Evolutionary conservation across 2,113 vertebrate genomes (phyloP).

Genomic region (Rutilus rutilus): DNA sequence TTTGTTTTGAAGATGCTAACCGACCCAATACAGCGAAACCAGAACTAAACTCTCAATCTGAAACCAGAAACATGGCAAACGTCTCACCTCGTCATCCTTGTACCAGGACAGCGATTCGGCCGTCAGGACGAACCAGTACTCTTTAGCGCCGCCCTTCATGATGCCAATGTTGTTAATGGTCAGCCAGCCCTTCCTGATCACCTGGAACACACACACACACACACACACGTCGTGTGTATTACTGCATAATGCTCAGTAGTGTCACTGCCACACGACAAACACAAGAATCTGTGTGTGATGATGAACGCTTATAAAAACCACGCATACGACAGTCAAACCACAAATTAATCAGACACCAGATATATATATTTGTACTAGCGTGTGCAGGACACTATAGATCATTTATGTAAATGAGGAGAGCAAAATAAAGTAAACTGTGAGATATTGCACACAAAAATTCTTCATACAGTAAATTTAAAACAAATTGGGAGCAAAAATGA

Average conservation of each 20-base stretch:
- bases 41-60: not conserved
- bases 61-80: no score
- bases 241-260: not conserved
- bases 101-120: slow-evolving; percentile 98
- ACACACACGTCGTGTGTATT: not conserved
- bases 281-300: not conserved
- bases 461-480: no score
- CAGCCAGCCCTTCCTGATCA: slow-evolving; percentile 98
- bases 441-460: no score
- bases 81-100: slow-evolving; percentile 95
- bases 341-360: no score
- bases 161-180: slow-evolving; percentile 99
- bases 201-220: slow-evolving; percentile 74
- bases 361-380: no score
- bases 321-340: no score
- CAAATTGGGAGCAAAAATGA: no score
- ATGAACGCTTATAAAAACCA: not conserved
- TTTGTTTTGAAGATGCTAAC: not conserved
- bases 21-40: not conserved
- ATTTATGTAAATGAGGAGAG: no score
- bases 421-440: no score
- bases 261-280: not conserved
- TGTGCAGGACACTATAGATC: no score
- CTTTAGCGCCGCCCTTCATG: slow-evolving; percentile 98
- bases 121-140: slow-evolving; percentile 98